phyloP scores from a whole-genome alignment of 2,113 vertebrate species.

The Acanthisitta chloris region DNA sequence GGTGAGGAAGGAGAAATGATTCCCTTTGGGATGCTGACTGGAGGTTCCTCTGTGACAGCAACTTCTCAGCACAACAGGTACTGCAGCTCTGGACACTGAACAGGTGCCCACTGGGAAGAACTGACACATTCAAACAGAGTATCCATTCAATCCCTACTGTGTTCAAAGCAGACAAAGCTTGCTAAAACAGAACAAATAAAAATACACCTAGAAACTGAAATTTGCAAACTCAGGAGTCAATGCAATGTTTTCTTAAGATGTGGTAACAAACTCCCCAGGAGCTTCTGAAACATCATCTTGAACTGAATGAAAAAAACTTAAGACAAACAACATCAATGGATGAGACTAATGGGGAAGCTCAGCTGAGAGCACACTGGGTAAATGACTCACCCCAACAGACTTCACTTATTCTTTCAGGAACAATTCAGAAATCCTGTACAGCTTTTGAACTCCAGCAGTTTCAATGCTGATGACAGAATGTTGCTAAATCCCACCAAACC shows the following conservation, averaged over 20 bases:
- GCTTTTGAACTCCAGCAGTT: conserved; percentile 31
- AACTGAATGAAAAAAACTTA: not conserved
- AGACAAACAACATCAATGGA: not conserved
- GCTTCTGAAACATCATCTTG: not conserved
- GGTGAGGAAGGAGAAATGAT: not conserved
- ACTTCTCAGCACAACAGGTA: not conserved
- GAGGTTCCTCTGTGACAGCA: not conserved
- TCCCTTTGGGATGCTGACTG: not conserved
- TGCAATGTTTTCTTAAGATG: not conserved
- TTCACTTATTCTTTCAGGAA: not conserved
- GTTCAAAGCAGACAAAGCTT: not conserved
- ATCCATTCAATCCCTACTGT: not conserved
- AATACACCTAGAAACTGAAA: not conserved
- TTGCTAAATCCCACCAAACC: not conserved
- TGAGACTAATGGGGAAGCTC: not conserved
- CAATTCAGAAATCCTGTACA: not conserved
- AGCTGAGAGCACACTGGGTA: not conserved
- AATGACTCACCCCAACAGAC: not conserved
- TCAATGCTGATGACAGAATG: not conserved
- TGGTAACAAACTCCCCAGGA: not conserved
- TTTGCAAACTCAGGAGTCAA: not conserved
- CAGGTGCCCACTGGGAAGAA: not conserved
- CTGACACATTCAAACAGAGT: not conserved
- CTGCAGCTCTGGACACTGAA: not conserved
- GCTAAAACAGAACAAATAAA: not conserved